Evolutionary conservation across 1,140 invertebrate species (phyloP).

Genomic region (Armadillidium nasatum): DNA sequence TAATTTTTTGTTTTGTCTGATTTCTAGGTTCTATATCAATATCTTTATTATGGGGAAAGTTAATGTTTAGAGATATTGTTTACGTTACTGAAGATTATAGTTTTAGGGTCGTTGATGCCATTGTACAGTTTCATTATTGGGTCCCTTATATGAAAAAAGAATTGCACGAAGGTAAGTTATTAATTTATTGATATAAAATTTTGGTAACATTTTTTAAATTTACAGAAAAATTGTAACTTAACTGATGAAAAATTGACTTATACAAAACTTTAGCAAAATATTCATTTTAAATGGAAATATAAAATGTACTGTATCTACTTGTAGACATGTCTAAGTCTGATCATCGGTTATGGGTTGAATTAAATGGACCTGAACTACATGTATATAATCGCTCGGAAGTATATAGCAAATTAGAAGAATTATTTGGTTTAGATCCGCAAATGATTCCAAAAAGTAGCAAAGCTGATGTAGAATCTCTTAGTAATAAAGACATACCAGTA

Average conservation of each 20-base stretch:
- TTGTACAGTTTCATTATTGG: constrained; percentile 96
- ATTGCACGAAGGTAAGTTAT: constrained; percentile 75
- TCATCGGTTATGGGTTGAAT: constrained; percentile 82
- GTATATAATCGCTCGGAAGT: constrained; percentile 88
- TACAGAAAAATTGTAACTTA: not conserved
- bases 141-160: constrained; percentile 88
- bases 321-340: constrained; percentile 92
- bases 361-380: constrained; percentile 95
- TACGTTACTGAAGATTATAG: constrained; percentile 93
- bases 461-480: constrained; percentile 51
- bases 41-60: constrained; percentile 91
- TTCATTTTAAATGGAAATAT: too few species aligned
- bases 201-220: not conserved
- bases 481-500: constrained; percentile 32
- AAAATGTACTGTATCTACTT: constrained; percentile 41
- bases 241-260: too few species aligned
- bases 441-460: constrained; percentile 59
- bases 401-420: constrained; percentile 81
- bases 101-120: constrained; percentile 90
- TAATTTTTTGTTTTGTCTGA: constrained; percentile 29
- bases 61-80: constrained; percentile 95
- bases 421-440: constrained; percentile 73
- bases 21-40: constrained; percentile 83
- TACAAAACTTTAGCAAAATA: too few species aligned
- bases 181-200: not conserved